Evolutionary conservation across 1,140 invertebrate genomes (phyloP).

Genomic region (Brevipalpus yothersi): DNA sequence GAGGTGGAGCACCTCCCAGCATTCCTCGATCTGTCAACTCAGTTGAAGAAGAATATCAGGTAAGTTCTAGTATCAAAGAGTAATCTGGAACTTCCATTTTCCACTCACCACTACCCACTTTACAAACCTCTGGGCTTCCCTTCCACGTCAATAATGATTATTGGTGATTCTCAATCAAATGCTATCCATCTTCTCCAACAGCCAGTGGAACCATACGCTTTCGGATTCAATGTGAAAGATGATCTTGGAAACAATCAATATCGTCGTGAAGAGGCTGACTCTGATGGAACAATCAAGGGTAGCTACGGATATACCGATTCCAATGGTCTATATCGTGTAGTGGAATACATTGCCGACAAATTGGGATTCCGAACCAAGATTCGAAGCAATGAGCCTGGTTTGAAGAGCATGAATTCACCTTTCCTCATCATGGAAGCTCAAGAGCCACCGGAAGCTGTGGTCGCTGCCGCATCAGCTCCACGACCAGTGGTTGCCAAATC

Average conservation of each 20-base stretch:
- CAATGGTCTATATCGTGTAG: slow-evolving; percentile 3
- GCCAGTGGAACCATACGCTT: background rate
- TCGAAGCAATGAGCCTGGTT: slow-evolving; percentile 7
- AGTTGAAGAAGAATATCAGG: background rate
- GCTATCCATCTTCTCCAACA: background rate
- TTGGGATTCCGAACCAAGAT: slow-evolving; percentile 7
- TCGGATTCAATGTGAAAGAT: background rate
- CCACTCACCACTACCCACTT: too few species aligned
- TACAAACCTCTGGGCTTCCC: too few species aligned
- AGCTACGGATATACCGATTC: slow-evolving; percentile 2
- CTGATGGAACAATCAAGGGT: background rate
- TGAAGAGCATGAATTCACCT: background rate
- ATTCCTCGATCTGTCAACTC: background rate
- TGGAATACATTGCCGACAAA: slow-evolving; percentile 10
- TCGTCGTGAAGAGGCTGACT: background rate
- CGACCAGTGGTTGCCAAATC: background rate
- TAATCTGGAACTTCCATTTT: background rate
- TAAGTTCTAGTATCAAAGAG: background rate
- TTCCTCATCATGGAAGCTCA: background rate
- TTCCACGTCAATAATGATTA: too few species aligned
- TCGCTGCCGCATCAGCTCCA: background rate
- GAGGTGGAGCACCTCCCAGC: too few species aligned
- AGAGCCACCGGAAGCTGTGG: background rate
- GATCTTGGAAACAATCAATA: background rate
- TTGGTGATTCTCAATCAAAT: background rate